Evolutionary conservation across 2,888 invertebrate genomes (phyloP), one percentile per base, ranked within the genome.

Genomic region (Amphimallon solstitiale): DNA sequence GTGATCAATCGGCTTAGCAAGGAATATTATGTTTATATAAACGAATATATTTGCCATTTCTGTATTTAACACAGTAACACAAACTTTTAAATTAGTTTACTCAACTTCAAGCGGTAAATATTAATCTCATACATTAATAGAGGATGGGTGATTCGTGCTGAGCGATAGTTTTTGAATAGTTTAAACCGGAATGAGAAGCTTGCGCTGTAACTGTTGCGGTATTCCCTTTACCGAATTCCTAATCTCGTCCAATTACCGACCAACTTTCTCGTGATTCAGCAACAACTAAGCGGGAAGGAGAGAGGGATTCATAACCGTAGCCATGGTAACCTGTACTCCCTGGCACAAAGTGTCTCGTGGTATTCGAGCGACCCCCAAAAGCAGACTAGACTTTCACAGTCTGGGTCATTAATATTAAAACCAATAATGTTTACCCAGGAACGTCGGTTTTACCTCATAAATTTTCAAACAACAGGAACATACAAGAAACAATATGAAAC

Each of bases 231-330:
- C 52, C 54, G 60, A 67, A 67, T 68, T 66, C 66, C 68, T 45
- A 65, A 65, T 68, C 70, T 67, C 66, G 72, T 70, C 70, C 70
- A 72, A 71, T 71, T 72, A 71, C 69, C 68, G 69, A 54, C 35
- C 61, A 68, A 60, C 69, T 67, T 59, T 59, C 65, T 65, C 66
- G 68, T 70, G 72, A 71, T 68, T 71, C 71, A 70, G 69, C 68
- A 63, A 63, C 60, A 60, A 48, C 63, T 23, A 59, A 64, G 46
- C 62, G 65, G 29, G 29, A 10, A 45, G 2, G 43, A 59, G 45
- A 43, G 43, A 43, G 56, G n/a, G n/a, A n/a, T n/a, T n/a, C n/a
- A n/a, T n/a, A 59, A 70, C 70, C 72, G 72, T 72, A 54, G 40
- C 68, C 66, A 71, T 72, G 67, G 71, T 62, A 68, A 72, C 72